phyloP scores from a whole-genome alignment of 2,797 vertebrate genomes.

The Buphagus erythrorhynchus region DNA sequence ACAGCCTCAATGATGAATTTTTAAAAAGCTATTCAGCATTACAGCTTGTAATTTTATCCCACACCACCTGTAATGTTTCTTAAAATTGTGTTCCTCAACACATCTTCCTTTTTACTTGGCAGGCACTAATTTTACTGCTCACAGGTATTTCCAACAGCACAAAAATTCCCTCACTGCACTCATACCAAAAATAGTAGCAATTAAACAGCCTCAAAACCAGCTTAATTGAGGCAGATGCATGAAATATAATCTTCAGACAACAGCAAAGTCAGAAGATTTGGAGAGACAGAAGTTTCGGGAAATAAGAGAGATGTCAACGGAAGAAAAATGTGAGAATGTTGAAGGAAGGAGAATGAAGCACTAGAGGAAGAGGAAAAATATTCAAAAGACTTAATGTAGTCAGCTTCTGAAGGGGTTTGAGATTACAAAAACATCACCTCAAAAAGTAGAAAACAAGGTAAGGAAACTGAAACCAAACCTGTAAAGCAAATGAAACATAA shows the following conservation, averaged over 20 bases:
- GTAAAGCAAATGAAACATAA: not conserved
- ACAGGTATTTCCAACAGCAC: not conserved
- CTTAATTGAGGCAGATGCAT: not conserved
- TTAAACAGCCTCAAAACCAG: not conserved
- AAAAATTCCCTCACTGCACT: not conserved
- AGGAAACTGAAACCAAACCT: conserved; percentile 7
- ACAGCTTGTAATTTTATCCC: not conserved
- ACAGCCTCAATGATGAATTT: not conserved
- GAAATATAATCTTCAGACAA: not conserved
- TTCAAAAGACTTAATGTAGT: not conserved
- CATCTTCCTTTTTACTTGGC: not conserved
- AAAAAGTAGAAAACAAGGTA: not conserved
- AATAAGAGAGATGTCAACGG: not conserved
- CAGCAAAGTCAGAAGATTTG: not conserved
- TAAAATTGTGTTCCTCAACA: not conserved
- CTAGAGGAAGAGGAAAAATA: not conserved
- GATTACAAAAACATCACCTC: not conserved
- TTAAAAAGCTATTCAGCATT: not conserved
- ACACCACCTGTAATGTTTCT: not conserved
- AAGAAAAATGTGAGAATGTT: not conserved
- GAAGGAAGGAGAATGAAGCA: not conserved
- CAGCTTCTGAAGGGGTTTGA: not conserved
- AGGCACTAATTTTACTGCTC: not conserved
- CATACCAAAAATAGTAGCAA: not conserved
- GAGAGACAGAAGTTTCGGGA: not conserved